Evolutionary conservation across 2,888 invertebrate genomes (phyloP), one percentile per base, ranked within the genome.

Genomic region (Perithous albicinctus): DNA sequence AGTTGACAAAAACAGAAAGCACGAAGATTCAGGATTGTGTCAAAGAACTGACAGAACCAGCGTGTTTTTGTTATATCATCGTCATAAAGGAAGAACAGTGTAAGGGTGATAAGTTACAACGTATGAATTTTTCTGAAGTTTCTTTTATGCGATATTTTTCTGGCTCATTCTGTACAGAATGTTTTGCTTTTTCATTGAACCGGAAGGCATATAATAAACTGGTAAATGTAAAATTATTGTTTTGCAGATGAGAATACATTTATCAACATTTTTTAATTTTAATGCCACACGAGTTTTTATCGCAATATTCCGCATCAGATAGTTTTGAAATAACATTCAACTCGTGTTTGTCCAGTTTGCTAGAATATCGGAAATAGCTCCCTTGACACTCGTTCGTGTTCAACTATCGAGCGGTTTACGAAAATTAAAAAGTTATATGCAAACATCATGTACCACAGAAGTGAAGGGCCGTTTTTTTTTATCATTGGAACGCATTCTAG

Each of bases 391-490:
- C 18, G 35, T 35, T 56, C n/a, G 64, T 32, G 59, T 70, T 38
- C 29, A 43, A 48, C 38, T 26, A 56, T 5, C 29, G 26, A 12
- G 26, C 43, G 51, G 61, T 73, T 35, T 35, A 59, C 56, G 73
- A 63, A 70, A 66, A 32, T 75, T 70, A n/a, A 61, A 70, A 80
- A 75, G 43, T 63, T 75, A 63, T 64, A 70, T 32, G 29, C 12
- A 51, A 18, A 54, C 46, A 8, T 74, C 32, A 18, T 23, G n/a
- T n/a, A n/a, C n/a, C 12, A 38, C 20, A 32, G 8, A 38, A 41
- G 43, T 48, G n/a, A 38, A 23, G 23, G 29, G 32, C 43, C 26
- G 7, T 48, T 66, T 38, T 59, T 54, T 54, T 32, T 26, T 32
- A 26, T 61, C 20, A 35, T 43, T 54, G 1, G 23, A 15, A 1